These are phyloP conservation scores for Megaceryle torquata DNA, from an alignment of 2,113 vertebrate genomes.

Conservation along the genomic window DNA sequence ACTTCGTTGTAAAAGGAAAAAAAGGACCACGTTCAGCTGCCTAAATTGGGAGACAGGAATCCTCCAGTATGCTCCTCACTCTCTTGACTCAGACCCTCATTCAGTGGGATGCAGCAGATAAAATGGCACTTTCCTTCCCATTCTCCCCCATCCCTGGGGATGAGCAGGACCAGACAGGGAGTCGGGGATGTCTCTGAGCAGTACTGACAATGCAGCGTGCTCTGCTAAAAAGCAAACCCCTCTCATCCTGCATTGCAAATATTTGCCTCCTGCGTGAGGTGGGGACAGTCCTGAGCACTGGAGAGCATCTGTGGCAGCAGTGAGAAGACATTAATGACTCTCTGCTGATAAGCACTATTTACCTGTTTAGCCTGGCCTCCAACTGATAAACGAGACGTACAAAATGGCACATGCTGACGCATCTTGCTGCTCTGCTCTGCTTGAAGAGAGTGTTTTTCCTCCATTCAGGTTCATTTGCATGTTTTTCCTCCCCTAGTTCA, in stretches of 20 bases:
- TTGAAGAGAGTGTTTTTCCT: neutral
- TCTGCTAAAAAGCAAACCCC: neutral
- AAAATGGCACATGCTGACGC: neutral
- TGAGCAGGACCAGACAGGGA: accelerated
- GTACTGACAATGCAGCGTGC: neutral
- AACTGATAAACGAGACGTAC: neutral
- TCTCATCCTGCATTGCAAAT: neutral
- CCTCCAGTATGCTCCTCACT: neutral
- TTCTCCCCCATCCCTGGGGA: neutral
- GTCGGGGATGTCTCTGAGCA: accelerated
- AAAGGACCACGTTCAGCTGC: neutral
- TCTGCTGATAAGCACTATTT: neutral
- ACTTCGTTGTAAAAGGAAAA: neutral
- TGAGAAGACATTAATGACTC: neutral
- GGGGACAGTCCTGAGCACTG: neutral
- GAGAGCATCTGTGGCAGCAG: neutral
- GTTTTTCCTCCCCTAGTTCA: neutral
- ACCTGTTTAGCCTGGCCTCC: neutral
- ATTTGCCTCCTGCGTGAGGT: accelerated
- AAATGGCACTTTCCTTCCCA: neutral
- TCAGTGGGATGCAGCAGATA: accelerated
- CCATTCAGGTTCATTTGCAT: neutral
- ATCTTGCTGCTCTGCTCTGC: neutral
- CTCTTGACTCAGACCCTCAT: accelerated
- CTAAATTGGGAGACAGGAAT: neutral